Evolutionary conservation across 2,113 vertebrate species (phyloP).

Genomic region (Vidua chalybeata): DNA sequence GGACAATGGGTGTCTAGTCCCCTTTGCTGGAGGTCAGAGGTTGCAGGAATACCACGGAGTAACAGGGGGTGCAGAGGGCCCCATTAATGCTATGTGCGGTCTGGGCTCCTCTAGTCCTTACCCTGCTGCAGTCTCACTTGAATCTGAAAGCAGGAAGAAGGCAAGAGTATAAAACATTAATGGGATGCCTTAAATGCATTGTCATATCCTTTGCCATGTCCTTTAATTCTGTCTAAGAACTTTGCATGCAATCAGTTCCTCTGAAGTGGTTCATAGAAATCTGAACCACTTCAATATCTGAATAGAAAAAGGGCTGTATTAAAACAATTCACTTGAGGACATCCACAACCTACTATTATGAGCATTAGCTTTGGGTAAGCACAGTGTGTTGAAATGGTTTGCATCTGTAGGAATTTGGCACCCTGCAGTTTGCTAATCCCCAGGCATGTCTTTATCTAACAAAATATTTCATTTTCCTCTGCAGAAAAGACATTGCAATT

Average conservation of each 20-base stretch:
- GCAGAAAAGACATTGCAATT: background rate
- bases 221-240: background rate
- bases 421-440: background rate
- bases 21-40: background rate
- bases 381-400: background rate
- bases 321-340: background rate
- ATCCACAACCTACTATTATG: background rate
- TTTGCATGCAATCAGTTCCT: background rate
- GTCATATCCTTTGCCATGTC: background rate
- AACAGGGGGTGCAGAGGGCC: rapidly evolving
- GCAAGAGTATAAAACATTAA: background rate
- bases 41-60: background rate
- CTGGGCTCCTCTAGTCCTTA: background rate
- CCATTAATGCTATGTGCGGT: rapidly evolving
- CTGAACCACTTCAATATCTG: too few species aligned
- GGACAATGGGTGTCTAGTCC: rapidly evolving
- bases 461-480: background rate
- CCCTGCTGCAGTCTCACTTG: rapidly evolving
- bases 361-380: background rate
- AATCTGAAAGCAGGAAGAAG: background rate
- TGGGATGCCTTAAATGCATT: background rate
- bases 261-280: background rate
- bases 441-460: background rate
- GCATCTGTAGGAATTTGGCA: background rate
- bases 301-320: background rate